Base-by-base conservation (phyloP, 1,140 invertebrate genomes). In the Aplysia californica region DNA sequence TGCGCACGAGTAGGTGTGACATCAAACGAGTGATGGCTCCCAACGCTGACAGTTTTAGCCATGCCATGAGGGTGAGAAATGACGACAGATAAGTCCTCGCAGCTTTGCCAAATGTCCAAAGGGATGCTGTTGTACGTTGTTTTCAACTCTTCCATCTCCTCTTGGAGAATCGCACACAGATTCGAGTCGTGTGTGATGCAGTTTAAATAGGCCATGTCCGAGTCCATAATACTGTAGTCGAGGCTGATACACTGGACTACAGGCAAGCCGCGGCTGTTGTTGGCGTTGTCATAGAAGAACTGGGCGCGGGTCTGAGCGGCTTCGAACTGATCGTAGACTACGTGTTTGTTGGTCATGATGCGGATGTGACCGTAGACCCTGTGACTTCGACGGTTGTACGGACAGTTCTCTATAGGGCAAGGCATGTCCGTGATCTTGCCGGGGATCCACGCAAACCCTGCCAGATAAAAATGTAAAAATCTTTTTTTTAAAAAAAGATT, bases 271-370 rank as follows among this genome's bases (percentile, higher is more conserved):
- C n/a, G 26, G 4, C 5, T 31, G 15, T 61, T 3, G 35, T 29
- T 26, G 10, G 2, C 10, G 35, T 33, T 61, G 23, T 61, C 58
- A 29, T 61, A 61, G 23, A 61, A 61, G 35, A 61, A 61, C 23
- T 61, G 58, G 35, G 23, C 23, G 29, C 35, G 2, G 3, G 58
- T 61, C n/a, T 61, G 29, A 6, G 35, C 15, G n/a, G 58, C 58
- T 26, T 61, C 58, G 2, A 20, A 5, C 20, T 18, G 35, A 29
- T 61, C 58, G 23, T 61, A 61, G 26, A 61, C 58, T 18, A 61
- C 58, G 35, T 61, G 58, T 61, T 61, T 61, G 58, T 29, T 61
- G 6, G 58, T 61, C n/a, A 61, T 26, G 26, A 61, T 61, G 15
- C 58, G 29, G 58, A 61, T 61, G 58, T 61, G 20, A 15, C 58